Conservation (phyloP, 2,797 vertebrate genomes). For the Spinus olivaceus region DNA sequence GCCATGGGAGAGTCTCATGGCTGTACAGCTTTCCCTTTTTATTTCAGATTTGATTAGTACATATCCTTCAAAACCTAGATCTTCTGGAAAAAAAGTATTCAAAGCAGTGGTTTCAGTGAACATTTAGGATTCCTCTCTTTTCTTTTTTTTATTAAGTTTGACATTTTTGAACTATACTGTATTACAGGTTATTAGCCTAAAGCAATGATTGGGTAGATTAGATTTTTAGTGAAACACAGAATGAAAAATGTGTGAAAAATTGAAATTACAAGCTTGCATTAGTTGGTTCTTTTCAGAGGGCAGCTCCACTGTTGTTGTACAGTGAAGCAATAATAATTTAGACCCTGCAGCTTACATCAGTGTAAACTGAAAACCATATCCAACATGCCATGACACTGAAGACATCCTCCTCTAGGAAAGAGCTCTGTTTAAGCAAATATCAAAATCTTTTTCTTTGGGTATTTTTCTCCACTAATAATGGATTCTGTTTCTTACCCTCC, state of each 20-base stretch:
- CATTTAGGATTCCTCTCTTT: not conserved
- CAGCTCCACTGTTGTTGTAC: not conserved
- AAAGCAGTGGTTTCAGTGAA: not conserved
- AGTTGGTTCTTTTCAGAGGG: not conserved
- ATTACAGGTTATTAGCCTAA: slow-evolving; percentile 24
- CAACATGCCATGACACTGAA: not conserved
- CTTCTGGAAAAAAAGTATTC: not conserved
- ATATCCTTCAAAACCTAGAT: not conserved
- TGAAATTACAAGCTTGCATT: not conserved
- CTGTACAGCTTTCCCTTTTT: not conserved
- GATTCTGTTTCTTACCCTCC: not conserved
- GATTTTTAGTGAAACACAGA: slow-evolving; percentile 10
- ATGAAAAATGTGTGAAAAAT: not conserved
- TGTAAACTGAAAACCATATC: not conserved
- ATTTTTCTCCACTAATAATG: no score
- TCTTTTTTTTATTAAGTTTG: not conserved
- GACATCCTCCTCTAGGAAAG: not conserved
- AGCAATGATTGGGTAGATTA: slow-evolving; percentile 12
- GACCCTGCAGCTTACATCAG: not conserved
- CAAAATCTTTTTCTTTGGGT: not conserved
- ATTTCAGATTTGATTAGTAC: not conserved
- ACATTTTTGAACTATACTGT: not conserved
- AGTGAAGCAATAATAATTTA: not conserved
- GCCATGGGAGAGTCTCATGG: not conserved
- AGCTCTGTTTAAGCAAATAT: not conserved